Evolutionary conservation across 92 coral and sea anemone species (phyloP), one percentile per base, ranked within the genome.

Genomic region (Parazoanthus darwini): DNA sequence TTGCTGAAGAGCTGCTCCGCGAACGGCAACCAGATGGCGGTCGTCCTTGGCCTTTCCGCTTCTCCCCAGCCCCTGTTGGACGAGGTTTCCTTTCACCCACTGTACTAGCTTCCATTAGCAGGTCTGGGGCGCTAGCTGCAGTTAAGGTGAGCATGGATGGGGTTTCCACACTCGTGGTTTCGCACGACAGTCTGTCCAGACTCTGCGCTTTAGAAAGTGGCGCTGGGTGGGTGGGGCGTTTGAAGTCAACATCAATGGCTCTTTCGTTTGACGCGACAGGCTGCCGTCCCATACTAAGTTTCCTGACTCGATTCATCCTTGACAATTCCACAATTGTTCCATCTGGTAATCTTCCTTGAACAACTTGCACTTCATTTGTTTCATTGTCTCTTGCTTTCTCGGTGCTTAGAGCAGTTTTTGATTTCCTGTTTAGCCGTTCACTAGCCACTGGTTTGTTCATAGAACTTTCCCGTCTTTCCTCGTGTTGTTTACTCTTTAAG

Each of bases 171-270:
- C 15, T 67, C 22, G 77, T 67, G n/a, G 33, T 84, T 72, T 71
- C 59, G 3, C 43, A 23, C 13, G 79, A 71, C 3, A 84, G 44
- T 36, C 66, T 43, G 56, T 84, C 79, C 68, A 84, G 33, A 84
- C 87, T 84, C 59, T 73, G 87, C 29, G 87, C 78, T 79, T 84
- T 84, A 4, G 87, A 84, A 20, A 84, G 67, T 29, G 87, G 87
- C 13, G 79, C 68, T 6, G 85, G 85, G 51, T 80, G 29, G 6
- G 68, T 50, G 2, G 87, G 87, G 20, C 87, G 87, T 9, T 84
- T 84, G 87, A 84, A 84, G n/a, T 84, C 87, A 18, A 84, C 87
- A 26, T 84, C 87, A 44, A 84, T 84, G n/a, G 87, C 87, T 72
- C 87, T 84, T 43, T 84, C 87, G 48, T 84, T 84, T 23, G 67